Evolutionary conservation across 2,888 invertebrate genomes (phyloP).

Genomic region (Mylabris sibirica): DNA sequence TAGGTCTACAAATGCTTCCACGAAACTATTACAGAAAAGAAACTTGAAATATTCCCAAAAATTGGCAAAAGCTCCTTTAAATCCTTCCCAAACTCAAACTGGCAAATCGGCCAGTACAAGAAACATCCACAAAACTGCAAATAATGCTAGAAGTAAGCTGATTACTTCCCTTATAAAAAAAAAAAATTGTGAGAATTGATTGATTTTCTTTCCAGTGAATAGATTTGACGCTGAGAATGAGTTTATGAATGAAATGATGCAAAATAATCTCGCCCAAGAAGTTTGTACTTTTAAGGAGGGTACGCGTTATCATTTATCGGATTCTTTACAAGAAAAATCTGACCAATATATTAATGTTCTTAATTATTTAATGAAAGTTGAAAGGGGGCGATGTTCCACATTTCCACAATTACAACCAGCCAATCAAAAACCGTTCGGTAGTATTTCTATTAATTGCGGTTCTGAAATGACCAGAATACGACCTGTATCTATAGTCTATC

Average conservation of each 20-base stretch:
- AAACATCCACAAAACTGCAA: not conserved
- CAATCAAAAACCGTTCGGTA: constrained; percentile 25
- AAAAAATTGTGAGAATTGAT: not conserved
- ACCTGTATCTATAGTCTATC: constrained; percentile 20
- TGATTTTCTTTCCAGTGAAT: not conserved
- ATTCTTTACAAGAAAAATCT: constrained; percentile 2
- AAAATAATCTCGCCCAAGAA: not conserved
- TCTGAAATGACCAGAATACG: not conserved
- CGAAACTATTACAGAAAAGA: not conserved
- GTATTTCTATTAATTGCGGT: not conserved
- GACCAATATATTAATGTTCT: constrained; percentile 19
- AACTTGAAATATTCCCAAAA: not conserved
- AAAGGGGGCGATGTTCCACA: not conserved
- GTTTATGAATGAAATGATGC: not conserved
- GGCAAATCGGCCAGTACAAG: not conserved
- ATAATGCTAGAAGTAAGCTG: not conserved
- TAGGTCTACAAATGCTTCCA: not conserved
- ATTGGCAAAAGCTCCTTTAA: not conserved
- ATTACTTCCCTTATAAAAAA: not conserved
- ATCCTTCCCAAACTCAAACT: not conserved
- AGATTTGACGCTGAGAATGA: not conserved
- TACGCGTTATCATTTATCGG: not conserved
- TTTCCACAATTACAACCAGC: constrained; percentile 26
- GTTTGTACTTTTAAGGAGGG: not conserved
- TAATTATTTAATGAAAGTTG: constrained; percentile 15